phyloP scores from a whole-genome alignment of 2,113 vertebrate genomes.

The Neodontobutis hainanensis region DNA sequence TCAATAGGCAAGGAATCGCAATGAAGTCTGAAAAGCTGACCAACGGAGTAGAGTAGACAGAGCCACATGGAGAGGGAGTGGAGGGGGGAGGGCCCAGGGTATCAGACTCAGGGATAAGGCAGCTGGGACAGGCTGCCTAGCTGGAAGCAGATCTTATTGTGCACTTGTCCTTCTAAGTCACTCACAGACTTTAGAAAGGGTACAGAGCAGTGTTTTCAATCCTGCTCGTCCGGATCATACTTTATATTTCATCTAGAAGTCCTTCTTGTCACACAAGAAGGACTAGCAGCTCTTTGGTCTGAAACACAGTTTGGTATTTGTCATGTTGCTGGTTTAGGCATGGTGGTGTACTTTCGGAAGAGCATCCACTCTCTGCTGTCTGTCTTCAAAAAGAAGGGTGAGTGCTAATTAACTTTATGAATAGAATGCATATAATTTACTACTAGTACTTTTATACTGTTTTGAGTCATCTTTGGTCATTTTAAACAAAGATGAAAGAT shows the following conservation, averaged over 20 bases:
- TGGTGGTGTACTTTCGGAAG: conserved; percentile 91
- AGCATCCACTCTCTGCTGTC: conserved; percentile 84
- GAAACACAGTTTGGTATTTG: not conserved
- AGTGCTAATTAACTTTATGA: conserved; percentile 67
- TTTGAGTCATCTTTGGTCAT: not conserved
- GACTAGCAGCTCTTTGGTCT: conserved; percentile 12
- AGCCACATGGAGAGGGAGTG: conserved; percentile 14
- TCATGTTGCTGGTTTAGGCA: conserved; percentile 67
- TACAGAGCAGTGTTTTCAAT: conserved; percentile 5
- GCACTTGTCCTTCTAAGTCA: conserved; percentile 56
- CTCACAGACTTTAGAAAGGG: conserved; percentile 16
- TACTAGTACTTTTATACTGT: not conserved
- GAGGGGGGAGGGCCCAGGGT: conserved; percentile 32
- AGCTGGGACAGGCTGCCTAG: conserved; percentile 70
- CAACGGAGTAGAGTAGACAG: conserved; percentile 27
- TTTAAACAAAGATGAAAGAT: not conserved
- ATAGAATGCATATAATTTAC: conserved; percentile 2
- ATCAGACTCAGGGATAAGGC: conserved; percentile 69
- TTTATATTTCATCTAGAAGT: conserved; percentile 7
- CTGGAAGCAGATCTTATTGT: conserved; percentile 72
- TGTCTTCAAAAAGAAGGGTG: conserved; percentile 93
- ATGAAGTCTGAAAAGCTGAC: conserved; percentile 27
- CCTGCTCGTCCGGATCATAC: not conserved
- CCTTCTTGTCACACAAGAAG: not conserved
- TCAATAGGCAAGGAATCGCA: conserved; percentile 57